Evolutionary conservation across 2,888 invertebrate genomes (phyloP).

Genomic region (Dynastes maya): DNA sequence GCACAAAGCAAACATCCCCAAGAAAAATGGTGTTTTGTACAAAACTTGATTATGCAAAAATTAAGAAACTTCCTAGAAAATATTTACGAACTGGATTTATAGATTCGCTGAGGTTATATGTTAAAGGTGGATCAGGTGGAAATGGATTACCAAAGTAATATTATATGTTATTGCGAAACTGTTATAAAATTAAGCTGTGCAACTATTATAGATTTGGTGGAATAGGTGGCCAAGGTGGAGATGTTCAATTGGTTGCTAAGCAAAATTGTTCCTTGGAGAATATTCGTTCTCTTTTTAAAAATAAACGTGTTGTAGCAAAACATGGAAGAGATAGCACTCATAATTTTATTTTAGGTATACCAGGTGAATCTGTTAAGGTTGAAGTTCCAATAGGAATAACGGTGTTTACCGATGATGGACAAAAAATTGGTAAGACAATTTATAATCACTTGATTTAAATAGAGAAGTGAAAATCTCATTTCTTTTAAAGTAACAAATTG

Average conservation of each 20-base stretch:
- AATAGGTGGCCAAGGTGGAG: slow-evolving; percentile 92
- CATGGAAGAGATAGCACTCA: slow-evolving; percentile 85
- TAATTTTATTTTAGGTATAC: slow-evolving; percentile 82
- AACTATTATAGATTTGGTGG: slow-evolving; percentile 84
- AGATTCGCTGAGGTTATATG: slow-evolving; percentile 85
- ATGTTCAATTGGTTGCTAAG: slow-evolving; percentile 82
- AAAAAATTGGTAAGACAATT: slow-evolving; percentile 73
- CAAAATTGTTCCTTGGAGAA: slow-evolving; percentile 75
- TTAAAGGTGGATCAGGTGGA: slow-evolving; percentile 89
- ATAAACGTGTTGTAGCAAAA: slow-evolving; percentile 77
- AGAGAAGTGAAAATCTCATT: no score
- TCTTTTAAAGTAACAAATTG: no score
- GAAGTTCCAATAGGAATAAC: slow-evolving; percentile 89
- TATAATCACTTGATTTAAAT: no score
- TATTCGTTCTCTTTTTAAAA: slow-evolving; percentile 72
- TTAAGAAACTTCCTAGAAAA: slow-evolving; percentile 72
- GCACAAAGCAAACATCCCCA: no score
- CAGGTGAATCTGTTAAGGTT: slow-evolving; percentile 81
- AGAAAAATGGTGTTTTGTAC: slow-evolving; percentile 72
- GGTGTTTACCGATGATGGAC: slow-evolving; percentile 79
- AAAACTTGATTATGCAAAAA: slow-evolving; percentile 70
- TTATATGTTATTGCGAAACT: not conserved
- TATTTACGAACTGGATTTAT: slow-evolving; percentile 77
- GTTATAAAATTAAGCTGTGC: not conserved
- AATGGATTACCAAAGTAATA: slow-evolving; percentile 77